These are phyloP conservation scores for Drosophila carrolli DNA, from an alignment of 1,140 invertebrate species.

Conservation along the genomic window DNA sequence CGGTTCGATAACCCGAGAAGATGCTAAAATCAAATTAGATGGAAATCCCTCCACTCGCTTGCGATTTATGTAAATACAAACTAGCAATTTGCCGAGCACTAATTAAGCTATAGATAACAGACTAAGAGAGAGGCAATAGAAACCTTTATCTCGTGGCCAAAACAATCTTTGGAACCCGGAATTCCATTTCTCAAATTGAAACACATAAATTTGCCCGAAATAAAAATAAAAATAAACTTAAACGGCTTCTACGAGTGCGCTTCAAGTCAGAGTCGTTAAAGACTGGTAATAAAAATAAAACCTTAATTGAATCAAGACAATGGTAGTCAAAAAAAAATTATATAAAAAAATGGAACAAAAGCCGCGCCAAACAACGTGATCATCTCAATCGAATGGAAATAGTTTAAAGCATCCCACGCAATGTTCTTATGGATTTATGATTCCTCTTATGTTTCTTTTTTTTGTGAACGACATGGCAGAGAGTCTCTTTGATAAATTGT, in stretches of 20 bases:
- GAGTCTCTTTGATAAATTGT: slow-evolving; percentile 42
- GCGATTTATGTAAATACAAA: slow-evolving; percentile 63
- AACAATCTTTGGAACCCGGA: slow-evolving; percentile 67
- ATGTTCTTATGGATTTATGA: slow-evolving; percentile 44
- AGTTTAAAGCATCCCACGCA: slow-evolving; percentile 52
- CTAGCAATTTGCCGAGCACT: slow-evolving; percentile 40
- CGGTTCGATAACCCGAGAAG: slow-evolving; percentile 57
- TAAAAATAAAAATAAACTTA: slow-evolving; percentile 49
- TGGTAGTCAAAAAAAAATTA: slow-evolving; percentile 5
- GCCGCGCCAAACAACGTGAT: slow-evolving; percentile 10
- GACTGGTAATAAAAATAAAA: slow-evolving; percentile 39
- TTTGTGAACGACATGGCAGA: slow-evolving; percentile 5
- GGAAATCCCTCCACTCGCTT: slow-evolving; percentile 37
- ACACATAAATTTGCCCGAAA: slow-evolving; percentile 58
- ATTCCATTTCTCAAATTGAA: slow-evolving; percentile 62
- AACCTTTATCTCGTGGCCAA: neutral
- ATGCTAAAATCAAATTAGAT: slow-evolving; percentile 61
- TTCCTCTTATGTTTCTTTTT: neutral
- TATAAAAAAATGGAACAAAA: slow-evolving; percentile 28
- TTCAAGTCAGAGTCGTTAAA: slow-evolving; percentile 66
- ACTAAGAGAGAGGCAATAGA: neutral
- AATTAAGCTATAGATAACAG: slow-evolving; percentile 48
- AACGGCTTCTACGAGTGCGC: slow-evolving; percentile 58
- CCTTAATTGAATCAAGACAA: slow-evolving; percentile 56
- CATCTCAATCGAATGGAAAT: slow-evolving; percentile 58